Conservation (phyloP, 2,888 invertebrate genomes). For the Pollenia labialis region DNA sequence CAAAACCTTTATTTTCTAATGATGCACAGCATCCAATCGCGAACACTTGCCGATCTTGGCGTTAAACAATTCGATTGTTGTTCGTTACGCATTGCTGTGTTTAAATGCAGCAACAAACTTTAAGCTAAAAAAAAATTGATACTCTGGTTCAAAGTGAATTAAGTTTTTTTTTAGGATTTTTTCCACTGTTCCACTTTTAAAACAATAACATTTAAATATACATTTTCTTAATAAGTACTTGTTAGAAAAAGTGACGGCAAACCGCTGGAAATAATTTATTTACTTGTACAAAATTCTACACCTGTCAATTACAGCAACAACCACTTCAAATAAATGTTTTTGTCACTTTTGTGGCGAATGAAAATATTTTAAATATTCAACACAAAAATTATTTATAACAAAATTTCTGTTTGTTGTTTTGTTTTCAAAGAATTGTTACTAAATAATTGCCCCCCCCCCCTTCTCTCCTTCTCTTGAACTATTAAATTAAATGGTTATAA, state of each 20-base stretch:
- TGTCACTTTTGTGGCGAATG: background rate
- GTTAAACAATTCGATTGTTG: no score
- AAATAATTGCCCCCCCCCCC: background rate
- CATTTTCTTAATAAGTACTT: conserved; percentile 24
- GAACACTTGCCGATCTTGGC: no score
- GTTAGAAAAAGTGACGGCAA: background rate
- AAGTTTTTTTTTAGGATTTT: no score
- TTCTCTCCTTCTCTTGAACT: background rate
- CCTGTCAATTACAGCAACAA: background rate
- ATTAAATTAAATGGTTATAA: conserved; percentile 56
- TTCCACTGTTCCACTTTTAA: background rate
- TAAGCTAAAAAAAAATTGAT: no score
- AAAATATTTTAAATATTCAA: background rate
- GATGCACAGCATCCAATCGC: no score
- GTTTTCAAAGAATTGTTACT: background rate
- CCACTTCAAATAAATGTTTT: background rate
- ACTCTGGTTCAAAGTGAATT: no score
- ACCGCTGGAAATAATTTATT: conserved; percentile 9
- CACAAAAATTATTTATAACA: conserved; percentile 14
- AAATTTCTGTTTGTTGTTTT: background rate
- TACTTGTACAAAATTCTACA: conserved; percentile 10
- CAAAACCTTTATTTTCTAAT: no score
- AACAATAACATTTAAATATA: background rate
- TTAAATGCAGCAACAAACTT: no score
- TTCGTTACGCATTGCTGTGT: no score